Evolutionary conservation across 64 coral and sea anemone genomes (phyloP).

Genomic region (Pachyseris speciosa): DNA sequence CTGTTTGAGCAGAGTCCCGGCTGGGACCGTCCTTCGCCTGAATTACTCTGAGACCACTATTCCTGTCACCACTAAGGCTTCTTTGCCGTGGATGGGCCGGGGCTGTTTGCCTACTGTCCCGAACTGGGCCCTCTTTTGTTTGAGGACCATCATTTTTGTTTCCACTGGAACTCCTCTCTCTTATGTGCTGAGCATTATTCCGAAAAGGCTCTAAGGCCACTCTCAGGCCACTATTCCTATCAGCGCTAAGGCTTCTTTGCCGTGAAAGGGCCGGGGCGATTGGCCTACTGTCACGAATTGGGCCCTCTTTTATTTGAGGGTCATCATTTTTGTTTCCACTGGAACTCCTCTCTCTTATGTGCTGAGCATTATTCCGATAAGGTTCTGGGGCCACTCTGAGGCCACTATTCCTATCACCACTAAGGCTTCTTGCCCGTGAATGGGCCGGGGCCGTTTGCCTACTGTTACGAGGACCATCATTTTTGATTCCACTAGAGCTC

Average conservation of each 20-base stretch:
- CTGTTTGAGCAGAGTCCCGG: not conserved
- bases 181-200: not conserved
- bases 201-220: too few species aligned
- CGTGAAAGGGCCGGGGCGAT: not conserved
- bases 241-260: constrained; percentile 28
- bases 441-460: not conserved
- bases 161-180: constrained; percentile 10
- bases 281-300: not conserved
- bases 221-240: not conserved
- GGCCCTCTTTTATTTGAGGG: not conserved
- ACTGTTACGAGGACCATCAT: not conserved
- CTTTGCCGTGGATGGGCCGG: not conserved
- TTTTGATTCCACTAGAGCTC: not conserved
- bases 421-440: constrained; percentile 30
- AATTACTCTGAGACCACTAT: not conserved
- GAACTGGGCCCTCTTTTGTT: not conserved
- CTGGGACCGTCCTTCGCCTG: not conserved
- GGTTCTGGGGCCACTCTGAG: not conserved
- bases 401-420: not conserved
- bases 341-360: constrained; percentile 6
- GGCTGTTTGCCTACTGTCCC: not conserved
- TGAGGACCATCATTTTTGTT: not conserved
- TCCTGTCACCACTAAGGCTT: constrained; percentile 20
- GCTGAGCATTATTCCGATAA: not conserved
- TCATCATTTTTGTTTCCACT: not conserved